phyloP scores from a whole-genome alignment of 1,140 invertebrate species.

The Cheumatopsyche charites region DNA sequence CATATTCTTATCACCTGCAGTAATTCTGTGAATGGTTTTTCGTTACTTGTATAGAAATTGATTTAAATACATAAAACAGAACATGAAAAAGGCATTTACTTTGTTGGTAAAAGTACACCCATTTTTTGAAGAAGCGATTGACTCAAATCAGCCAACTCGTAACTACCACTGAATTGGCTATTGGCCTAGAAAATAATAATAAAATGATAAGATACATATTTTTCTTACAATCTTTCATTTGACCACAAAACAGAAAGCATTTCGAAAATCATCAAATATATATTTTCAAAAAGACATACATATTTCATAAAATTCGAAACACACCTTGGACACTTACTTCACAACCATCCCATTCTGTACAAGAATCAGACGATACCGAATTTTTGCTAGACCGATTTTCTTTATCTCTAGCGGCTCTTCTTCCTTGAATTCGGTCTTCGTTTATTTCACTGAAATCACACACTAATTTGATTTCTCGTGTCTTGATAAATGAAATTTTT shows the following conservation, averaged over 20 bases:
- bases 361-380: slow-evolving; percentile 57
- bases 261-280: not conserved
- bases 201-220: no score
- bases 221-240: not conserved
- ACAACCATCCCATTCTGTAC: slow-evolving; percentile 66
- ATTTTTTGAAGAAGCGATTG: slow-evolving; percentile 75
- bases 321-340: slow-evolving; percentile 39
- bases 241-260: not conserved
- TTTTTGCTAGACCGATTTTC: slow-evolving; percentile 52
- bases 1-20: slow-evolving; percentile 68
- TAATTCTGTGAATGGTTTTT: no score
- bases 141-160: slow-evolving; percentile 72
- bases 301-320: slow-evolving; percentile 3
- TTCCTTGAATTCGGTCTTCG: slow-evolving; percentile 69
- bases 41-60: no score
- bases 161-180: slow-evolving; percentile 66
- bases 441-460: slow-evolving; percentile 63
- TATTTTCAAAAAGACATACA: not conserved
- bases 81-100: slow-evolving; percentile 49
- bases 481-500: not conserved
- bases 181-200: slow-evolving; percentile 62
- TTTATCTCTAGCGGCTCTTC: slow-evolving; percentile 66
- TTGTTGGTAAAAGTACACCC: slow-evolving; percentile 67
- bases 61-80: not conserved
- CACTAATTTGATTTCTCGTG: not conserved